Base-by-base conservation (phyloP, 2,113 vertebrate species). In the Talpa occidentalis region DNA sequence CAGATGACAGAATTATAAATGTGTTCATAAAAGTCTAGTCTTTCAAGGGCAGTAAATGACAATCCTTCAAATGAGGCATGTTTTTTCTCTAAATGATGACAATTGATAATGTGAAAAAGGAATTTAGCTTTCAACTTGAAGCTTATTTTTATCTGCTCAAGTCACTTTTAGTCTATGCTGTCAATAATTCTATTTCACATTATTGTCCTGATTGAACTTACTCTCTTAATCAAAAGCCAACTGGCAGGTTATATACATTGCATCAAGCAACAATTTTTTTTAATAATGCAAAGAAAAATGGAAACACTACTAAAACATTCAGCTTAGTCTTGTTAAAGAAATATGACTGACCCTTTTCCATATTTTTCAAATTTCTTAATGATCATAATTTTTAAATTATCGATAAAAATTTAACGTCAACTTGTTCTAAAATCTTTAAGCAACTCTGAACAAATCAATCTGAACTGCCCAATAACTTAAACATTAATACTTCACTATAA, bases 401-500 rank as follows among this genome's bases (percentile, higher is more conserved):
- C 77, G 32, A 86, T 54, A 91, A 0, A 72, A 77, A 81, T 81
- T 69, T 86, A 73, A 76, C 96, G n/a, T 15, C 37, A 22, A 86
- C 56, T 64, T 88, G 26, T 67, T 73, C 66, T 89, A n/a, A 83
- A 82, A 52, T 64, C 74, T 47, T 35, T 70, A 52, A 83, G 59
- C 19, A 81, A 56, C 91, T 37, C 35, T 81, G 83, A 90, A 92
- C 42, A 94, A 92, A 81, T 59, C 19, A 79, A 74, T 70, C 60
- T 37, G 30, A 94, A 78, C 47, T 56, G 16, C 47, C 81, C 44
- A 86, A 24, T 0, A 56, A 26, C 69, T 2, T 56, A 62, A 73
- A 47, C 56, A 82, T 1, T 1, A 24, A 95, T 16, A 80, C 56
- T 88, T 49, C n/a, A 66, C 17, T 30, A 30, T 35, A 86, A 69